Evolutionary conservation across 2,113 vertebrate genomes (phyloP), one percentile per base, ranked within the genome.

Genomic region (Gasterosteus nipponicus): DNA sequence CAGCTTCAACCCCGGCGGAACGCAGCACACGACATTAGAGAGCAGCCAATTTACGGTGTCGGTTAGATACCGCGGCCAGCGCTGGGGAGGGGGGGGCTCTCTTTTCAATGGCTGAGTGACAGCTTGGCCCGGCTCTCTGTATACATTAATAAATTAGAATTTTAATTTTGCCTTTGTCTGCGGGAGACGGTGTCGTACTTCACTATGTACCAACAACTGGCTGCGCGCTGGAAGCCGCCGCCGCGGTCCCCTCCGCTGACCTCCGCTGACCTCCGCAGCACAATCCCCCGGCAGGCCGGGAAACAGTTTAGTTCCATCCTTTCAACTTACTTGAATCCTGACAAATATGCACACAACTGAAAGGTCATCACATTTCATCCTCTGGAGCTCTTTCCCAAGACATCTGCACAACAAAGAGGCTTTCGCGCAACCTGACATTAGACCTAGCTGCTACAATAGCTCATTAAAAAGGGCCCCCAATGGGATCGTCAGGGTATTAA

Each of bases 101-200:
- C 95, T 95, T 96, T 96, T 96, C 94, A 96, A 95, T 94, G 94
- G 87, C 93, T 95, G 96, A 98, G 95, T 97, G 97, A 96, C 97
- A 98, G 96, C 94, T 95, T 95, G 94, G 96, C 94, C 96, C 89
- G 93, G 95, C 92, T 95, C 94, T 95, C 94, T 93, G 96, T 97
- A 98, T 97, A 97, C 96, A 97, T 98, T 98, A 97, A 98, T 98
- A 97, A 96, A 98, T 98, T 97, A 96, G 95, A 97, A 98, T 99
- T 96, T 98, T 96, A 97, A 98, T 98, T 96, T 94, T 90, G 92
- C 94, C 96, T 96, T 96, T 96, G 95, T 96, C 95, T 96, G 94
- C 94, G 91, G 92, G 94, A 96, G 95, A 95, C 94, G 95, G 93
- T 95, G 91, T 86, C 57, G 91, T 92, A 94, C 95, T 95, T 94